Evolutionary conservation across 92 coral and sea anemone genomes (phyloP).

Genomic region (Pocillopora meandrina): DNA sequence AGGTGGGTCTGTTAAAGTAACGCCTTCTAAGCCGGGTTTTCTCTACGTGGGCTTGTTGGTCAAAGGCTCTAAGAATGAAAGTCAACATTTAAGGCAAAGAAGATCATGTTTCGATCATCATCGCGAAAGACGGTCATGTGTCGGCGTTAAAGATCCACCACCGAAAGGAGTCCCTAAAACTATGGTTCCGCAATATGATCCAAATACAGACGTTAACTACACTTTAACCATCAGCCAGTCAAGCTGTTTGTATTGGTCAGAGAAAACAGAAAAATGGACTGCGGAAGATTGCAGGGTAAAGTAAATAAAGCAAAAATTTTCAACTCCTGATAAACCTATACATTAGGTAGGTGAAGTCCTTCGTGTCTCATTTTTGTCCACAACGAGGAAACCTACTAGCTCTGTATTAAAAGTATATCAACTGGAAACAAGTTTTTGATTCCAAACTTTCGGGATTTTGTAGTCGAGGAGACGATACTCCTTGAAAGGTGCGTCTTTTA

Average conservation of each 20-base stretch:
- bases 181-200: constrained; percentile 41
- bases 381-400: too few relatives aligned
- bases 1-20: not conserved
- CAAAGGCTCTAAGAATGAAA: not conserved
- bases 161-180: constrained; percentile 35
- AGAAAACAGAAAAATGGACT: constrained; percentile 48
- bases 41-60: constrained; percentile 18
- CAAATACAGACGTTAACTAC: constrained; percentile 56
- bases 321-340: too few relatives aligned
- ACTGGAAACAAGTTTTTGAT: too few relatives aligned
- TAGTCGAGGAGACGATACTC: too few relatives aligned
- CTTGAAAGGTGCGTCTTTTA: too few relatives aligned
- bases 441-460: too few relatives aligned
- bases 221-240: constrained; percentile 42
- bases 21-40: constrained; percentile 5
- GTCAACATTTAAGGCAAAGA: constrained; percentile 29
- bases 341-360: too few relatives aligned
- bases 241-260: constrained; percentile 62
- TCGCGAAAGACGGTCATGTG: constrained; percentile 56
- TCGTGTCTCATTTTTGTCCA: not conserved
- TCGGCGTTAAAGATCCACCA: constrained; percentile 58
- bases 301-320: not conserved
- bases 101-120: constrained; percentile 59
- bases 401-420: too few relatives aligned
- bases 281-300: constrained; percentile 54